phyloP scores from a whole-genome alignment of 2,888 invertebrate species.

The Brachyptera risi region DNA sequence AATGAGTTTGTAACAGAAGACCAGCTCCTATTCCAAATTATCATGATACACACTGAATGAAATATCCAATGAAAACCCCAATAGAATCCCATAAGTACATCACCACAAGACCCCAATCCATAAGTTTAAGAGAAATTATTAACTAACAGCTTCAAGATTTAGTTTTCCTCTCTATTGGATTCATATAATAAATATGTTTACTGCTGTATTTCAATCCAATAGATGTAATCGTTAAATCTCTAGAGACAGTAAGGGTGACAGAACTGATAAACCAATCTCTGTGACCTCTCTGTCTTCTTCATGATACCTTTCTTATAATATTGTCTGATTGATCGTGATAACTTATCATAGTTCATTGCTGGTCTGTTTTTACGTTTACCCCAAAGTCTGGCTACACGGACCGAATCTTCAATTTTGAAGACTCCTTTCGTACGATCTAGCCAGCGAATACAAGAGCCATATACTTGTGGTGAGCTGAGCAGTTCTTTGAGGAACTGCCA shows the following conservation, averaged over 20 bases:
- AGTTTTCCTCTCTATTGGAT: too few relatives aligned
- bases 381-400: conserved; percentile 95
- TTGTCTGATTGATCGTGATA: conserved; percentile 94
- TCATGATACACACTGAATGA: too few relatives aligned
- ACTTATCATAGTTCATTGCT: conserved; percentile 99
- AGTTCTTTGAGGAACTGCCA: conserved; percentile 99
- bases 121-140: too few relatives aligned
- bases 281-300: conserved; percentile 98
- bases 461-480: conserved; percentile 78
- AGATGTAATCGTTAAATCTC: conserved; percentile 36
- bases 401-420: conserved; percentile 99
- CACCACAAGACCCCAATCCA: too few relatives aligned
- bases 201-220: not conserved
- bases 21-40: too few relatives aligned
- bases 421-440: conserved; percentile 89
- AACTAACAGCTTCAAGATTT: too few relatives aligned
- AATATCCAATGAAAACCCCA: too few relatives aligned
- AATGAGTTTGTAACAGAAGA: too few relatives aligned
- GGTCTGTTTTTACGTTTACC: conserved; percentile 97
- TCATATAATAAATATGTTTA: too few relatives aligned
- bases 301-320: conserved; percentile 99
- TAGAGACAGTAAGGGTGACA: conserved; percentile 90
- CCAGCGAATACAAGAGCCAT: conserved; percentile 96
- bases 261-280: conserved; percentile 98
- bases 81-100: too few relatives aligned